A percentile compares a stretch with the other conserved stretches of the same genome.
phyloP scores from a whole-genome alignment of 1,140 invertebrate species.

The Delia radicum region DNA sequence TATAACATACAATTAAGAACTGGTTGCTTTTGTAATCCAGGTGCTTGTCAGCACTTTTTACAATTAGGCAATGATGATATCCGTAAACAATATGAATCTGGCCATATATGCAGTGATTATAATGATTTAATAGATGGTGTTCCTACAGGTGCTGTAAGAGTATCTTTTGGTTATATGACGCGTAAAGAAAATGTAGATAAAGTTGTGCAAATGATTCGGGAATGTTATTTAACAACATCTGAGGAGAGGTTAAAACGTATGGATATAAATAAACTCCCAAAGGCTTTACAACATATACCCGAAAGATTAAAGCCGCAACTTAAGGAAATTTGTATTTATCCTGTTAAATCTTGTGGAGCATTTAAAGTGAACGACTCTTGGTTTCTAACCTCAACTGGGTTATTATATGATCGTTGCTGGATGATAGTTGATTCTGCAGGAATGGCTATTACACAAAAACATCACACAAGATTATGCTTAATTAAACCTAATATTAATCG shows the following conservation, averaged over 20 bases:
- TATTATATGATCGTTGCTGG: conserved; percentile 89
- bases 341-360: conserved; percentile 90
- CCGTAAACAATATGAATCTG: conserved; percentile 76
- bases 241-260: conserved; percentile 37
- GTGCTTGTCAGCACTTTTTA: conserved; percentile 86
- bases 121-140: conserved; percentile 83
- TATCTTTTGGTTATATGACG: conserved; percentile 94
- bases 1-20: conserved; percentile 86
- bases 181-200: conserved; percentile 69
- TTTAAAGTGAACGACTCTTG: conserved; percentile 71
- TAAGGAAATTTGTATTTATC: conserved; percentile 80
- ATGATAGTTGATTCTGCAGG: conserved; percentile 82
- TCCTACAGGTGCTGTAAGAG: conserved; percentile 88
- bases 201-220: conserved; percentile 72
- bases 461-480: conserved; percentile 75
- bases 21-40: conserved; percentile 96
- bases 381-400: conserved; percentile 71
- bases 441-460: conserved; percentile 85
- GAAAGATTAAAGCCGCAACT: conserved; percentile 43
- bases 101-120: conserved; percentile 91
- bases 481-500: conserved; percentile 76
- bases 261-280: conserved; percentile 34
- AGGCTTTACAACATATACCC: conserved; percentile 35
- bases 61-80: conserved; percentile 69
- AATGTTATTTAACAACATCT: conserved; percentile 57